Evolutionary conservation across 2,113 vertebrate genomes (phyloP).

Genomic region (Vidua macroura): DNA sequence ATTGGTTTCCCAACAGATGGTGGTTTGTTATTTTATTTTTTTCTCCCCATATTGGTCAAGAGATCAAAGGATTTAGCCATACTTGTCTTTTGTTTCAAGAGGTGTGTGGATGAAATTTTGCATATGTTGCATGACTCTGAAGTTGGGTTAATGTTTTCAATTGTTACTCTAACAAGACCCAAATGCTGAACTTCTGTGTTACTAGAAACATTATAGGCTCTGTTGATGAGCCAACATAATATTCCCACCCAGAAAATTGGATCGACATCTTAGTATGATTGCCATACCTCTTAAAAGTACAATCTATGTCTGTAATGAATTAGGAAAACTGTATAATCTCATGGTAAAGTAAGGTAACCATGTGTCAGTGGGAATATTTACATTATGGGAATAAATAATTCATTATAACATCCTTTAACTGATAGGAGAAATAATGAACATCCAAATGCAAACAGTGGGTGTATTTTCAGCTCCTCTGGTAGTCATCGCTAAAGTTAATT

Average conservation of each 20-base stretch:
- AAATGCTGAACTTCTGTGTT: conserved; percentile 45
- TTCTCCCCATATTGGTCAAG: neutral
- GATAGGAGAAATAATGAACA: conserved; percentile 8
- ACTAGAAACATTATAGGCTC: neutral
- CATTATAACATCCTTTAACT: neutral
- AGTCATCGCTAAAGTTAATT: neutral
- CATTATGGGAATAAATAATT: neutral
- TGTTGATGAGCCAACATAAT: neutral
- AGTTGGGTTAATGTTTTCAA: conserved; percentile 42
- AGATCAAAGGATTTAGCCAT: conserved; percentile 67
- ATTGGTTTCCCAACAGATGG: conserved; percentile 58
- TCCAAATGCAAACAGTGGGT: neutral
- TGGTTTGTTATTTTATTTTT: conserved; percentile 16
- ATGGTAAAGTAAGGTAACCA: neutral
- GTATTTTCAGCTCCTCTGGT: neutral
- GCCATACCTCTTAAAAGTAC: neutral
- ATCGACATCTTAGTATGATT: neutral
- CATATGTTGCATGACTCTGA: conserved; percentile 35
- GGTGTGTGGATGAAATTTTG: conserved; percentile 61
- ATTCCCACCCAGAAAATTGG: neutral
- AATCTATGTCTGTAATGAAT: neutral
- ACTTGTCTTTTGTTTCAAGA: conserved; percentile 46
- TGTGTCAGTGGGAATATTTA: neutral
- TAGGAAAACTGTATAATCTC: neutral
- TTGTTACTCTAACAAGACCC: conserved; percentile 56